phyloP scores from a whole-genome alignment of 2,113 vertebrate genomes.

The Dasyprocta punctata region DNA sequence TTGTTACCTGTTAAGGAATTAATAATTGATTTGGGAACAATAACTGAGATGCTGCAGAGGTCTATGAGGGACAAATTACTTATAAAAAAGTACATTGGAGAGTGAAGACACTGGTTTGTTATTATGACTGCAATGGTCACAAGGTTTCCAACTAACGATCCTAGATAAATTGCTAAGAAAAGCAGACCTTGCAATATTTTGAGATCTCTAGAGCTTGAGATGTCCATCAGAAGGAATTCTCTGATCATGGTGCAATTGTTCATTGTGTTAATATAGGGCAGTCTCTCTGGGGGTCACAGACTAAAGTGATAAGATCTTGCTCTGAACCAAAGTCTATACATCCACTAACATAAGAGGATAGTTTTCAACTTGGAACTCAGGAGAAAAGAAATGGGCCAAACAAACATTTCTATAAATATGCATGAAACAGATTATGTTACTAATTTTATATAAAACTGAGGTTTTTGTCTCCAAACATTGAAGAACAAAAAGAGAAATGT shows the following conservation, averaged over 20 bases:
- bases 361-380: background rate
- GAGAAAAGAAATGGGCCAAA: no score
- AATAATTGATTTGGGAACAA: background rate
- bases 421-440: background rate
- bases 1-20: background rate
- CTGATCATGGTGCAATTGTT: background rate
- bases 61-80: constrained; percentile 33
- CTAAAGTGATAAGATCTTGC: background rate
- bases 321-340: background rate
- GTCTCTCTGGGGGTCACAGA: background rate
- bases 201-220: background rate
- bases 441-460: background rate
- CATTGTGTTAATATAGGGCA: background rate
- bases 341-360: background rate
- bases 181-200: background rate
- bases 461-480: background rate
- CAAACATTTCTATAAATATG: background rate
- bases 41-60: background rate
- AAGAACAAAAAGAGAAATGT: background rate
- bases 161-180: background rate
- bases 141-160: background rate
- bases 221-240: background rate
- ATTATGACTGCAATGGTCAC: background rate
- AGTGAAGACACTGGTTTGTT: background rate
- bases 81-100: constrained; percentile 14